Evolutionary conservation across 2,888 invertebrate species (phyloP).

Genomic region (Carterocephalus palaemon): DNA sequence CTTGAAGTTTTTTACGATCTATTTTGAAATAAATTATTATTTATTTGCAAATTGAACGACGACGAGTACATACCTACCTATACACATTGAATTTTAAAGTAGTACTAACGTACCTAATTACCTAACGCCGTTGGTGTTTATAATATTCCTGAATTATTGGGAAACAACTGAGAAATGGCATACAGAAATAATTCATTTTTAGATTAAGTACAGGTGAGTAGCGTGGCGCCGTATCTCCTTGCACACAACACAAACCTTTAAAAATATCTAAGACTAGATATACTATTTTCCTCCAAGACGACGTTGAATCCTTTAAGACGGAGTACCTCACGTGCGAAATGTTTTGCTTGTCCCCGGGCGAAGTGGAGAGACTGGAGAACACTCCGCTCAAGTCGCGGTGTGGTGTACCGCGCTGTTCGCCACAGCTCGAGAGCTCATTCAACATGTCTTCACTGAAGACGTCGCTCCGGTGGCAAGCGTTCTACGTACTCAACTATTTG

Average conservation of each 20-base stretch:
- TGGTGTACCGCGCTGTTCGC: slow-evolving; percentile 45
- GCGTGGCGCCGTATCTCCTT: too few species aligned
- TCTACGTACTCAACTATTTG: slow-evolving; percentile 16
- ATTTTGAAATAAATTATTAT: slow-evolving; percentile 27
- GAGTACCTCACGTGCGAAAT: slow-evolving; percentile 23
- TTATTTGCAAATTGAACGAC: slow-evolving; percentile 5
- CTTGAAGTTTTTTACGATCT: slow-evolving; percentile 55
- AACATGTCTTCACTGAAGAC: slow-evolving; percentile 64
- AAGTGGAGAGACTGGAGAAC: slow-evolving; percentile 35
- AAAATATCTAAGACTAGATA: too few species aligned
- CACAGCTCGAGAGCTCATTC: slow-evolving; percentile 65
- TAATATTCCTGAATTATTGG: too few species aligned
- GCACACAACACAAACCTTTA: too few species aligned
- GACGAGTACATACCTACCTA: too few species aligned
- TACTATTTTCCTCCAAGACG: slow-evolving; percentile 13
- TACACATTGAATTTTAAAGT: too few species aligned
- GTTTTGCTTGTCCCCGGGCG: slow-evolving; percentile 36
- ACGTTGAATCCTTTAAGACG: slow-evolving; percentile 21
- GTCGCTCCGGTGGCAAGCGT: slow-evolving; percentile 36
- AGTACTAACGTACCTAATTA: too few species aligned
- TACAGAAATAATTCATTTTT: too few species aligned
- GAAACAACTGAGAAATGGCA: too few species aligned
- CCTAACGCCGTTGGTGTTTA: too few species aligned
- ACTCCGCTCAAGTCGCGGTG: slow-evolving; percentile 34
- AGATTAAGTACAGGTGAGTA: too few species aligned